Conservation (phyloP, 2,797 vertebrate species). For the Gobionotothen gibberifrons region DNA sequence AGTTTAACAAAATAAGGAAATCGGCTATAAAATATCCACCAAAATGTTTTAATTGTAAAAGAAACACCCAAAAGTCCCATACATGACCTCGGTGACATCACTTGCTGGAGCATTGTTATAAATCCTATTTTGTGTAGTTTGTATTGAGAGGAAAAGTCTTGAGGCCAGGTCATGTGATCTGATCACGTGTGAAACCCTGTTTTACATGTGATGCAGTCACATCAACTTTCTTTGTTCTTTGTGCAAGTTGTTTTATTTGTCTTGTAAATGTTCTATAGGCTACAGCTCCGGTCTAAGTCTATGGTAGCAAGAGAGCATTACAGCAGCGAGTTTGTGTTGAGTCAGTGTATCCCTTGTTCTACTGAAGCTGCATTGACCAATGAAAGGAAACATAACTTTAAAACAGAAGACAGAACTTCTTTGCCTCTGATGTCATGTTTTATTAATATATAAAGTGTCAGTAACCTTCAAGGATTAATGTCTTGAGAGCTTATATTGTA, state of each 20-base stretch:
- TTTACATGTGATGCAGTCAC: constrained; percentile 15
- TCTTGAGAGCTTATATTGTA: neutral
- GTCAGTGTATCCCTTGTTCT: no score
- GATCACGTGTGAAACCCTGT: neutral
- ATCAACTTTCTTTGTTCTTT: constrained; percentile 16
- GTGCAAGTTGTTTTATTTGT: neutral
- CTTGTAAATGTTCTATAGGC: constrained; percentile 9
- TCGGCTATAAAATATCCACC: neutral
- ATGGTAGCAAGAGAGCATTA: neutral
- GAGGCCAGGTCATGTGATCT: constrained; percentile 10
- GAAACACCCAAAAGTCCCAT: neutral
- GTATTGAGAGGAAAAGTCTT: neutral
- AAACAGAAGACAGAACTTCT: neutral
- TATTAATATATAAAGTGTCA: constrained; percentile 48
- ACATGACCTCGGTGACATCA: neutral
- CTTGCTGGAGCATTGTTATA: neutral
- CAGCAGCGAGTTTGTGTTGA: neutral
- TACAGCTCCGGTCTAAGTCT: neutral
- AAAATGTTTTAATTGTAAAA: neutral
- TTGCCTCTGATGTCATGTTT: neutral
- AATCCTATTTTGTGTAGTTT: neutral
- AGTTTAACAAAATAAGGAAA: neutral
- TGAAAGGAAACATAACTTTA: neutral
- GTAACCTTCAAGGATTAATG: constrained; percentile 37
- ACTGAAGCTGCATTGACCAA: neutral